Evolutionary conservation across 2,888 invertebrate species (phyloP).

Genomic region (Deilephila porcellus): DNA sequence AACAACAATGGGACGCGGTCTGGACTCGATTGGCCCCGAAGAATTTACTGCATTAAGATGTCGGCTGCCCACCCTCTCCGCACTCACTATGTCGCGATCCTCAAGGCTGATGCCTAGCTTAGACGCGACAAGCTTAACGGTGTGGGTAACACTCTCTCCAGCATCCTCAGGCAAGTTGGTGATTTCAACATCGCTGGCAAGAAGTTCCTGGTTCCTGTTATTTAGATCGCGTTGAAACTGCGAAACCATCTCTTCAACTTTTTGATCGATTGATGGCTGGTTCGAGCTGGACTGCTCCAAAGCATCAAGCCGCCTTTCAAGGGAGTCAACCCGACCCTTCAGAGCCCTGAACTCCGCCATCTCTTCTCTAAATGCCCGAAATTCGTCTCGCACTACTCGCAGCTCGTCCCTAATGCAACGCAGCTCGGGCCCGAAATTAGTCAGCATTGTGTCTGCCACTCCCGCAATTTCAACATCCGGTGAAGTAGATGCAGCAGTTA

Average conservation of each 20-base stretch:
- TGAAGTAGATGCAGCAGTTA: background rate
- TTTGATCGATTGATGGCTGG: background rate
- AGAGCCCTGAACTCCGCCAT: background rate
- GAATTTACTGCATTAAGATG: background rate
- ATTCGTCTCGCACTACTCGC: background rate
- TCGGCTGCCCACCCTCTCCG: conserved; percentile 20
- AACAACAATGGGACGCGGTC: background rate
- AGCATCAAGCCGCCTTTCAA: background rate
- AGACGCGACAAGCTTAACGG: background rate
- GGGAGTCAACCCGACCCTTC: background rate
- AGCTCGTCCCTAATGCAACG: background rate
- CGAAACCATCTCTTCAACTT: background rate
- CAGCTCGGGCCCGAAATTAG: background rate
- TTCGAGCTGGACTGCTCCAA: background rate
- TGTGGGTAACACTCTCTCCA: conserved; percentile 23
- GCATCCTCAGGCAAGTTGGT: conserved; percentile 11
- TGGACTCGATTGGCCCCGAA: background rate
- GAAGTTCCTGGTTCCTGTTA: conserved; percentile 30
- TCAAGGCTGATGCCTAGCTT: conserved; percentile 24
- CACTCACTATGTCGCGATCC: conserved; percentile 27
- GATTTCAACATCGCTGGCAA: conserved; percentile 1
- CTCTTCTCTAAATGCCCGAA: background rate
- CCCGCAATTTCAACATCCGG: background rate
- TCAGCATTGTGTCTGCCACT: too few relatives aligned
- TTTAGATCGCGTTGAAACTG: conserved; percentile 28